Conservation (phyloP, 2,888 invertebrate genomes). For the Agrypnus murinus region DNA sequence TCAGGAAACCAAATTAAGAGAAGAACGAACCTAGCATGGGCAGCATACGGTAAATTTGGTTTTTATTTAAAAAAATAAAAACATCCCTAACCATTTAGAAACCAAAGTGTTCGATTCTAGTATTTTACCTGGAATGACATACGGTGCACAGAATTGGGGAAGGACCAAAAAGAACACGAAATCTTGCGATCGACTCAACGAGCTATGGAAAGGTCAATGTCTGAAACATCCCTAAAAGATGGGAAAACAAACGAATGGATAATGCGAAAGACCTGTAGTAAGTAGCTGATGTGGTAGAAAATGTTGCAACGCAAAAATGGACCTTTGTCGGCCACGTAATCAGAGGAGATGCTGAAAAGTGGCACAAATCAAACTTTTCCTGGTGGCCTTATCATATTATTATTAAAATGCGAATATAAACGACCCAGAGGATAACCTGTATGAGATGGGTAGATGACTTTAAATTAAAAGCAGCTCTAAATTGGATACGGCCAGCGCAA, state of each 20-base stretch:
- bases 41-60: neutral
- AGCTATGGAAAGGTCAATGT: conserved; percentile 2
- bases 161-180: conserved; percentile 16
- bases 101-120: conserved; percentile 19
- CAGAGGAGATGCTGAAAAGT: conserved; percentile 22
- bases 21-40: conserved; percentile 3
- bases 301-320: conserved; percentile 8
- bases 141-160: conserved; percentile 22
- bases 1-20: neutral
- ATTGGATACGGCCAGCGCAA: conserved; percentile 24
- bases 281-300: conserved; percentile 1
- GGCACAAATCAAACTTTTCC: neutral
- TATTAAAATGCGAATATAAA: conserved; percentile 8
- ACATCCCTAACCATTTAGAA: conserved; percentile 3
- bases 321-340: conserved; percentile 2
- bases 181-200: too few relatives aligned
- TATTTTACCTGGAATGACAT: conserved; percentile 12
- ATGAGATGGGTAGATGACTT: conserved; percentile 28
- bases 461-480: conserved; percentile 13
- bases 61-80: conserved; percentile 21
- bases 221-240: neutral
- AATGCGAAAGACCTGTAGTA: neutral
- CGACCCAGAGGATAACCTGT: conserved; percentile 12
- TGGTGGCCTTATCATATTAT: too few relatives aligned
- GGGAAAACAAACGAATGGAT: conserved; percentile 2